A percentile compares a stretch with the other conserved stretches of the same genome.
phyloP scores from a whole-genome alignment of 2,797 vertebrate species.

The Lutra lutra region DNA sequence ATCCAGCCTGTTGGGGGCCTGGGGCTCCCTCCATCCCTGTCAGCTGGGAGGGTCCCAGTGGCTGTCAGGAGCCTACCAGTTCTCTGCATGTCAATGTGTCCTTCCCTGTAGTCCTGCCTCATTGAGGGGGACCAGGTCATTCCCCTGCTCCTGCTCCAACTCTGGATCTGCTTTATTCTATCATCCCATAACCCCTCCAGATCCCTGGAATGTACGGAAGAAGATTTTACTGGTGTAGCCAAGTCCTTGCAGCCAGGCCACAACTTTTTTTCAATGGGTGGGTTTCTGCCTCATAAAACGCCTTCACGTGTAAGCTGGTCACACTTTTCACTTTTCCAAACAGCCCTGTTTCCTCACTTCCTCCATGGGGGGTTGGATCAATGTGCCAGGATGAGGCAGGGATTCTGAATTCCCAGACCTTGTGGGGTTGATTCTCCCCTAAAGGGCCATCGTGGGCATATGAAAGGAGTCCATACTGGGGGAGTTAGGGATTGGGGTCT shows the following conservation, averaged over 20 bases:
- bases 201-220: fast-evolving
- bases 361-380: not conserved
- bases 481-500: fast-evolving
- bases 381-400: fast-evolving
- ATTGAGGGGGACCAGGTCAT: too few species aligned
- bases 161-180: fast-evolving
- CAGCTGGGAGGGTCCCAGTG: fast-evolving
- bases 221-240: not conserved
- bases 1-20: fast-evolving
- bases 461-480: not conserved
- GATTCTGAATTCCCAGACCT: not conserved
- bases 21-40: fast-evolving
- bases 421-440: not conserved
- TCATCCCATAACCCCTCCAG: not conserved
- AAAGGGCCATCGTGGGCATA: not conserved
- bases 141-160: fast-evolving
- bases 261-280: not conserved
- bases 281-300: not conserved
- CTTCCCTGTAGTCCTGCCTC: fast-evolving
- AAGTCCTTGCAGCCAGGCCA: too few species aligned
- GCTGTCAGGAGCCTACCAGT: fast-evolving
- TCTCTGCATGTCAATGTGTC: fast-evolving
- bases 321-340: not conserved
- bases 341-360: not conserved
- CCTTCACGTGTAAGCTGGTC: fast-evolving